Percentiles rank a stretch among this genome's conserved stretches.
phyloP scores from a whole-genome alignment of 2,797 vertebrate species.

The Crenichthys baileyi region DNA sequence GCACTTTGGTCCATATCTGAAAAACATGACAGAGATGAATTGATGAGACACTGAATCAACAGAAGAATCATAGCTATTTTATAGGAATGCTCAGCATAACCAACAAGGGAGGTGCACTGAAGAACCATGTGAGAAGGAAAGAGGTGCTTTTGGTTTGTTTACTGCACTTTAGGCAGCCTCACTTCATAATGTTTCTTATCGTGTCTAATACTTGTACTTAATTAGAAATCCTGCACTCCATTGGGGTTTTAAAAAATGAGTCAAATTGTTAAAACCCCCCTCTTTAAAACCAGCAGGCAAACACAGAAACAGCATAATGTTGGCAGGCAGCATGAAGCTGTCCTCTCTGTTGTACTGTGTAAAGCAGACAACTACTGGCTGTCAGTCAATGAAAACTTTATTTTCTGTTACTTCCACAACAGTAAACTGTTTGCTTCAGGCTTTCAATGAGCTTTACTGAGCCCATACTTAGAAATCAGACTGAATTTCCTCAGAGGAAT shows the following conservation, averaged over 20 bases:
- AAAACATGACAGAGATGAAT: no score
- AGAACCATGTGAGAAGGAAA: background rate
- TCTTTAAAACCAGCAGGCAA: background rate
- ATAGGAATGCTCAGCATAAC: no score
- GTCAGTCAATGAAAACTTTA: background rate
- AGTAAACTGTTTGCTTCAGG: background rate
- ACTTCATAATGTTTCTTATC: background rate
- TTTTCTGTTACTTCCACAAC: background rate
- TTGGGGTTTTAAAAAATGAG: background rate
- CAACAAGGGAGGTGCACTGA: background rate
- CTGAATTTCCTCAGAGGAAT: background rate
- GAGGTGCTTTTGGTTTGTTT: background rate
- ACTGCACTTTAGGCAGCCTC: background rate
- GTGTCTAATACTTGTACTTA: background rate
- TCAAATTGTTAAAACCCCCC: background rate
- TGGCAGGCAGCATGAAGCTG: background rate
- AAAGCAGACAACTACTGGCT: background rate
- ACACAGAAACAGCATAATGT: background rate
- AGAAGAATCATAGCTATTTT: no score
- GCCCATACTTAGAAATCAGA: constrained; percentile 1
- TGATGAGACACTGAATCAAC: no score
- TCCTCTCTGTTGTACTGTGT: background rate
- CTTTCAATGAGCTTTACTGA: background rate
- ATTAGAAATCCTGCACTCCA: background rate
- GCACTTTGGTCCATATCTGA: no score